phyloP scores from a whole-genome alignment of 2,113 vertebrate species.

The Myxocyprinus asiaticus region DNA sequence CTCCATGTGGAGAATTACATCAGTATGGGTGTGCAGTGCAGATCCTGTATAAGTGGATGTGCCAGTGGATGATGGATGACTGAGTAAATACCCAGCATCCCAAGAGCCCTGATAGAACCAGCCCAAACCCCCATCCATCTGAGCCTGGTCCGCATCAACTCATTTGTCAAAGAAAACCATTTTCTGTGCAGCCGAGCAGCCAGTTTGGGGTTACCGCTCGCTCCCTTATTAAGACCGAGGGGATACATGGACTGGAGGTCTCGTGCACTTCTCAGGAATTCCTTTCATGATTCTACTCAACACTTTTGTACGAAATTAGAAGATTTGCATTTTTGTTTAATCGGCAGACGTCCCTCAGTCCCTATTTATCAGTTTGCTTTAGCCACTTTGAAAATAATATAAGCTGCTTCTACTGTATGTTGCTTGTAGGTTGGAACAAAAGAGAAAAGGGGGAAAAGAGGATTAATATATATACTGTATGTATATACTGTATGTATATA shows the following conservation, averaged over 20 bases:
- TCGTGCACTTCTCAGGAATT: constrained; percentile 14
- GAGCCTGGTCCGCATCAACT: constrained; percentile 58
- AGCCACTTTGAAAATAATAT: not conserved
- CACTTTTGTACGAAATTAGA: constrained; percentile 10
- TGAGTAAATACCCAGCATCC: constrained; percentile 66
- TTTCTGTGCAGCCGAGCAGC: constrained; percentile 63
- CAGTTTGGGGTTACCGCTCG: constrained; percentile 57
- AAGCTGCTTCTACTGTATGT: not conserved
- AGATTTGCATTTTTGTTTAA: constrained; percentile 2
- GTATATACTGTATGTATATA: no score
- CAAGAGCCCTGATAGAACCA: constrained; percentile 63
- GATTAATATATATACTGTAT: no score
- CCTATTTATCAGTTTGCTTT: not conserved
- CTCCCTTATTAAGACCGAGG: constrained; percentile 37
- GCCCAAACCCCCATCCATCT: constrained; percentile 65
- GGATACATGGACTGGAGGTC: constrained; percentile 17
- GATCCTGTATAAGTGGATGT: constrained; percentile 60
- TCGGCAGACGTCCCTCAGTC: constrained; percentile 1
- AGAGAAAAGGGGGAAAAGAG: no score
- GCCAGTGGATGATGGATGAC: constrained; percentile 73
- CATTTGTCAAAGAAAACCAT: constrained; percentile 69
- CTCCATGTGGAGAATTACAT: constrained; percentile 65
- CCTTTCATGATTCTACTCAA: constrained; percentile 20
- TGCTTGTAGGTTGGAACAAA: no score
- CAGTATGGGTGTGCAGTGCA: constrained; percentile 64